phyloP scores from a whole-genome alignment of 2,797 vertebrate species.

The Lutjanus argentimaculatus region DNA sequence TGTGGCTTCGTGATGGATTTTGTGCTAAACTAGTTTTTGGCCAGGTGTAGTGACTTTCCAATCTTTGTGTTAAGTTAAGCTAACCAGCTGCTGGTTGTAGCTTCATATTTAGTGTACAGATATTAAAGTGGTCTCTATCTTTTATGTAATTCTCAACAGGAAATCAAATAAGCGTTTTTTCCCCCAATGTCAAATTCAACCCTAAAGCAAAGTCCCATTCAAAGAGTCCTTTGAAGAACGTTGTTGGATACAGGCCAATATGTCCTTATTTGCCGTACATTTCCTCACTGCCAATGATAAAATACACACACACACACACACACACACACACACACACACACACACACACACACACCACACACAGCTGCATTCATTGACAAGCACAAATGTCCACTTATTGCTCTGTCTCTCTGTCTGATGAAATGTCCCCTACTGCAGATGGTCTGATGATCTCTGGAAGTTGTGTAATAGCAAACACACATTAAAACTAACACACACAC shows the following conservation, averaged over 20 bases:
- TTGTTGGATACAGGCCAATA: background rate
- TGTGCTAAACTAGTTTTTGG: background rate
- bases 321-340: too few species aligned
- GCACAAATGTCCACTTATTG: constrained; percentile 22
- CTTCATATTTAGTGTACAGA: background rate
- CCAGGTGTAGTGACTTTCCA: background rate
- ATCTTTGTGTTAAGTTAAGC: background rate
- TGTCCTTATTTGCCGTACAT: background rate
- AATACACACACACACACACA: too few species aligned
- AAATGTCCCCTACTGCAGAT: constrained; percentile 43
- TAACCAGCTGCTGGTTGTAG: background rate
- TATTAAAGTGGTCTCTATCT: background rate
- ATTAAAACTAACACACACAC: constrained; percentile 6
- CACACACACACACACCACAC: background rate
- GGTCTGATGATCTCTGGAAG: constrained; percentile 40
- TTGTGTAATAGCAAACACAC: constrained; percentile 54
- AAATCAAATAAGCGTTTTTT: too few species aligned
- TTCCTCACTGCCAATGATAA: background rate
- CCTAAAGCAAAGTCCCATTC: too few species aligned
- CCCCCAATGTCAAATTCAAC: background rate
- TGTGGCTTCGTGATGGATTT: background rate
- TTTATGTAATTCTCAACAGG: too few species aligned
- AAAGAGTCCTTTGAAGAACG: background rate
- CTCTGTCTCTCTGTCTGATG: constrained; percentile 16
- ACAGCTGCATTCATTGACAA: background rate